Base-by-base conservation (phyloP, 2,113 vertebrate genomes). In the Anhinga anhinga region DNA sequence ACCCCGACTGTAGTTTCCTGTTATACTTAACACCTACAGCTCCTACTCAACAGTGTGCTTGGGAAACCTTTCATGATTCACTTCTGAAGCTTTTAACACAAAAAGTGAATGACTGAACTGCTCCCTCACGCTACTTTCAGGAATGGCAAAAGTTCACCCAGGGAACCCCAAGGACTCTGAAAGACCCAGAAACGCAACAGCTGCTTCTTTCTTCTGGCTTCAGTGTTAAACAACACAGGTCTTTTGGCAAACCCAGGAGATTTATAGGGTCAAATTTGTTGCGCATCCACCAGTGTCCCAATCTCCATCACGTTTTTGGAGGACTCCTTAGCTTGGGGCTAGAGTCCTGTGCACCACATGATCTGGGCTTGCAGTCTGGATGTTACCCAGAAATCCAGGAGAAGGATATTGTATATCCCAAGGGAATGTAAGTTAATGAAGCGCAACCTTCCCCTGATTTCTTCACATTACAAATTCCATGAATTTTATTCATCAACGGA, bases 211-310 rank as follows among this genome's bases (percentile, higher is more conserved):
- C 58, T 81, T 86, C 40, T 61, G 23, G n/a, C 30, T 77, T 65
- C 10, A 27, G 5, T 1, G 3, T 10, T 44, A 40, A 69, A 44
- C 8, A 40, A 13, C 30, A 52, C 19, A 11, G 15, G 18, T 55
- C 32, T 52, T 62, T 32, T 49, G 71, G 49, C n/a, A 95, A 90
- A 90, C 4, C 23, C 49, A 72, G 52, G 30, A 27, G 7, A 38
- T 86, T 32, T 29, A 53, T 6, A 58, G 18, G 12, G 36, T 58
- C 38, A 86, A 36, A 89, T 8, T 5, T 34, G 32, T 30, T 74
- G 10, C 29, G 20, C 17, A 85, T 27, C 34, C 38, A 82, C 6
- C 20, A 8, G 3, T 25, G 10, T 63, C 44, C 61, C 0, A 0
- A 9, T 30, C 19, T 83, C 29, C 13, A 6, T 11, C 13, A 34